Evolutionary conservation across 2,113 vertebrate genomes (phyloP), one percentile per base, ranked within the genome.

Genomic region (Macquaria australasica): DNA sequence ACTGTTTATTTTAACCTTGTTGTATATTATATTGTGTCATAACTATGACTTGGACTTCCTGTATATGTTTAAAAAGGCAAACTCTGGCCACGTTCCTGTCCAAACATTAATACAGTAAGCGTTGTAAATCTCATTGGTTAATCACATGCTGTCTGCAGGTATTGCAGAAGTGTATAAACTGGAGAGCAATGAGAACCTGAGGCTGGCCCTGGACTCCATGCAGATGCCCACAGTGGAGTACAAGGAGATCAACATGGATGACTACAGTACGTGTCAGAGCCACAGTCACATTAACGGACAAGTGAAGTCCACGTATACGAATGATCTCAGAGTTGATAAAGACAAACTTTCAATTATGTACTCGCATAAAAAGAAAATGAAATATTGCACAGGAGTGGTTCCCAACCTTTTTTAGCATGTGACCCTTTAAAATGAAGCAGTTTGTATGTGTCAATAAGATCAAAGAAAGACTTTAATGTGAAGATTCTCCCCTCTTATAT

Each of bases 151-250:
- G 3, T 86, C 18, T 62, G 2, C 75, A 92, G 83, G 87, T 83
- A 94, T 96, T 55, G 16, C 90, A 96, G 98, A 97, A 85, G 94
- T 98, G 0, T 95, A 95, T 82, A 96, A 97, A 77, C 93, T 99
- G 67, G 98, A 99, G 90, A 93, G 91, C 78, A 99, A 99, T 11
- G 95, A 96, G 74, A 95, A 96, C 16, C 95, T 99, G n/a, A 95
- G 94, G 92, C 87, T 79, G 82, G 93, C 92, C 1, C 76, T 98
- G 55, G 94, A 93, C 55, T 95, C 96, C 39, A 95, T 97, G 85
- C 98, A 99, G 96, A 99, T 99, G 97, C 98, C 98, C 14, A 95
- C 82, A 34, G 94, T 96, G 64, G 97, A 99, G 51, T 98, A 97
- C 93, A 92, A 43, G 75, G 95, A 97, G 48, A 95, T 99, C 78